Conservation (phyloP, 2,113 vertebrate genomes). For the Eulacestoma nigropectus region DNA sequence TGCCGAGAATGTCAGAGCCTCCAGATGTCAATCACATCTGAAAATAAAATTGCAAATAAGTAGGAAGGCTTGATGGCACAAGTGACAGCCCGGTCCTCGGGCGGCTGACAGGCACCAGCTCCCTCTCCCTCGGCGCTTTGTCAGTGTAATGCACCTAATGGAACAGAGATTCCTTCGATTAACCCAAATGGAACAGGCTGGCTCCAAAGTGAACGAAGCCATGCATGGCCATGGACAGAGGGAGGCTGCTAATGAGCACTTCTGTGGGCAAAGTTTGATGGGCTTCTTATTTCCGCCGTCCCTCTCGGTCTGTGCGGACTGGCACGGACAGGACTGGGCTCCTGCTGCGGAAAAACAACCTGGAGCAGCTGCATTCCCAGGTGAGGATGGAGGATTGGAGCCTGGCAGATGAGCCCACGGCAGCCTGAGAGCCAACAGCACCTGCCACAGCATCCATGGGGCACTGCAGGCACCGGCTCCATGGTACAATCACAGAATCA, state of each 20-base stretch:
- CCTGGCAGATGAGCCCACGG: neutral
- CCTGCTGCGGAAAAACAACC: neutral
- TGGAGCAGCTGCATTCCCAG: fast-evolving
- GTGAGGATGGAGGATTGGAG: fast-evolving
- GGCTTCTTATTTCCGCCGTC: neutral
- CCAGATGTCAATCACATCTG: constrained; percentile 88
- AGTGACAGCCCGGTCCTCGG: constrained; percentile 50
- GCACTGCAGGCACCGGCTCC: neutral
- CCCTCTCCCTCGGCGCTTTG: constrained; percentile 30
- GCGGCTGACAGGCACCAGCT: constrained; percentile 72
- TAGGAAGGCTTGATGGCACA: constrained; percentile 76
- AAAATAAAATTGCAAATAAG: constrained; percentile 92
- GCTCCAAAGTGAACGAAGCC: neutral
- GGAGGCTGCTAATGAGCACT: neutral
- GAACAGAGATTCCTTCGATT: constrained; percentile 50
- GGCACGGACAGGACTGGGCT: fast-evolving
- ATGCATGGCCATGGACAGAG: neutral
- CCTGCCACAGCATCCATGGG: fast-evolving
- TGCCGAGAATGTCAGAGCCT: constrained; percentile 87
- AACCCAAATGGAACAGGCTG: constrained; percentile 27
- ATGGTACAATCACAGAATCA: fast-evolving
- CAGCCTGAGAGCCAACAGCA: neutral
- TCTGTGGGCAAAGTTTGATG: neutral
- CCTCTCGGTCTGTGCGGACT: fast-evolving
- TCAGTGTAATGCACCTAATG: constrained; percentile 64